phyloP scores from a whole-genome alignment of 2,888 invertebrate genomes.

The Orchestes rusci region DNA sequence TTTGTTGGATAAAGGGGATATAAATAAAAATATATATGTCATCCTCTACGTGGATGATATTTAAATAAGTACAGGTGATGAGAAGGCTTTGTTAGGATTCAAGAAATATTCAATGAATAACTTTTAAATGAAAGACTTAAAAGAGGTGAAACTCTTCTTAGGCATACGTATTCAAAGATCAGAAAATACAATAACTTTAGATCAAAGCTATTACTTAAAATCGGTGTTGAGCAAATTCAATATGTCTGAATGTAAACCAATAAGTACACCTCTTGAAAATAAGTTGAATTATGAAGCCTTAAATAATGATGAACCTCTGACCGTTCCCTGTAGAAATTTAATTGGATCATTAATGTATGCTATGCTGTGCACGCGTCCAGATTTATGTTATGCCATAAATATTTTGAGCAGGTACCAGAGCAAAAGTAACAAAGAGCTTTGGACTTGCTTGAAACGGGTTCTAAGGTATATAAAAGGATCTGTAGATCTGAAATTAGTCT shows the following conservation, averaged over 20 bases:
- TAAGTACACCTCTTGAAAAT: conserved; percentile 2
- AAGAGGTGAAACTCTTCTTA: conserved; percentile 25
- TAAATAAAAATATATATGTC: conserved; percentile 20
- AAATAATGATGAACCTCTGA: conserved; percentile 1
- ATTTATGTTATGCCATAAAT: conserved; percentile 28
- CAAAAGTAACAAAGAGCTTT: conserved; percentile 29
- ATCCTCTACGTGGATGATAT: conserved; percentile 22
- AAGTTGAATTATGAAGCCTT: conserved; percentile 10
- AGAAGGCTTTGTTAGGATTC: conserved; percentile 12
- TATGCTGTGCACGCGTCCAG: conserved; percentile 24
- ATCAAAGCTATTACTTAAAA: conserved; percentile 7
- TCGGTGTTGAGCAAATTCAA: conserved; percentile 2
- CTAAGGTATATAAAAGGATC: conserved; percentile 29
- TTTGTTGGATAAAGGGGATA: conserved; percentile 12
- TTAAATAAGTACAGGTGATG: conserved; percentile 10
- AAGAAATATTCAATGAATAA: conserved; percentile 14
- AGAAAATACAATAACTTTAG: conserved; percentile 5
- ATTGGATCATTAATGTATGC: conserved; percentile 26
- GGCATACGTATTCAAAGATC: conserved; percentile 1
- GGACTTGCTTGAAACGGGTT: conserved; percentile 28
- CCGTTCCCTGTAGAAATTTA: conserved; percentile 26
- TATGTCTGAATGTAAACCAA: conserved; percentile 6
- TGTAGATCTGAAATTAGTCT: conserved; percentile 27
- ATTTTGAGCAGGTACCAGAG: conserved; percentile 29
- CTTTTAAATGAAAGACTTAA: conserved; percentile 14